Percentiles rank a stretch among this genome's conserved stretches.
These are phyloP conservation scores for Sphaeridia pumilis DNA, from an alignment of 2,888 invertebrate species.

Conservation along the genomic window DNA sequence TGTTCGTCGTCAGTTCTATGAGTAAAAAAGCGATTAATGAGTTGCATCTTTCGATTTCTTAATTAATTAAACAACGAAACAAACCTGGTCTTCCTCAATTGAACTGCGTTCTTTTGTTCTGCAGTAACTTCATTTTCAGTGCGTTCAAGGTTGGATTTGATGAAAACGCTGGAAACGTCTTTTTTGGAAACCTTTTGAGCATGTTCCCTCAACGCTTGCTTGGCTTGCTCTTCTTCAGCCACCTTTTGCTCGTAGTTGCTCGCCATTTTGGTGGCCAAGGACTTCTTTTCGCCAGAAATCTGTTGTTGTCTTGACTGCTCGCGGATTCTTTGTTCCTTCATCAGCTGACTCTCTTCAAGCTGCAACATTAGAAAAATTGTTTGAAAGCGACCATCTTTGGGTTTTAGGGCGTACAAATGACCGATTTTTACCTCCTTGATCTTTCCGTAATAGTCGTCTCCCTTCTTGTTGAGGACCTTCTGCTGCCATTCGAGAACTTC, in stretches of 20 bases:
- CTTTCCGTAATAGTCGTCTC: slow-evolving; percentile 69
- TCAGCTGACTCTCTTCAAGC: slow-evolving; percentile 70
- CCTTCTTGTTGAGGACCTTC: slow-evolving; percentile 63
- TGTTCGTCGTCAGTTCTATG: slow-evolving; percentile 15
- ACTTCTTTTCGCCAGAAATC: slow-evolving; percentile 66
- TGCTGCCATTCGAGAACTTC: slow-evolving; percentile 64
- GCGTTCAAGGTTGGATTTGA: slow-evolving; percentile 16
- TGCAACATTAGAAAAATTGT: too few relatives aligned
- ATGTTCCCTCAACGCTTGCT: slow-evolving; percentile 23
- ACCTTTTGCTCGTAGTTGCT: slow-evolving; percentile 46
- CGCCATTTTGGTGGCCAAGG: slow-evolving; percentile 66
- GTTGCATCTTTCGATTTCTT: too few relatives aligned
- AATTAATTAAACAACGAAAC: neutral
- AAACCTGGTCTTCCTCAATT: slow-evolving; percentile 18
- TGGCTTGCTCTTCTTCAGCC: slow-evolving; percentile 22
- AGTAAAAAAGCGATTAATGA: too few relatives aligned
- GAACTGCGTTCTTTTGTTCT: slow-evolving; percentile 2
- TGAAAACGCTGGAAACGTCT: slow-evolving; percentile 28
- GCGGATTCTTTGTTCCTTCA: slow-evolving; percentile 65
- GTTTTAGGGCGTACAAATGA: too few relatives aligned
- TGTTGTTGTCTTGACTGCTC: slow-evolving; percentile 69
- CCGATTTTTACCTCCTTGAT: slow-evolving; percentile 50
- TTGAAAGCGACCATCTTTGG: too few relatives aligned
- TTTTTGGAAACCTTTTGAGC: slow-evolving; percentile 23
- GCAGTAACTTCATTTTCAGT: slow-evolving; percentile 18